Base-by-base conservation (phyloP, 2,797 vertebrate species). In the Eurystomus glaucurus region DNA sequence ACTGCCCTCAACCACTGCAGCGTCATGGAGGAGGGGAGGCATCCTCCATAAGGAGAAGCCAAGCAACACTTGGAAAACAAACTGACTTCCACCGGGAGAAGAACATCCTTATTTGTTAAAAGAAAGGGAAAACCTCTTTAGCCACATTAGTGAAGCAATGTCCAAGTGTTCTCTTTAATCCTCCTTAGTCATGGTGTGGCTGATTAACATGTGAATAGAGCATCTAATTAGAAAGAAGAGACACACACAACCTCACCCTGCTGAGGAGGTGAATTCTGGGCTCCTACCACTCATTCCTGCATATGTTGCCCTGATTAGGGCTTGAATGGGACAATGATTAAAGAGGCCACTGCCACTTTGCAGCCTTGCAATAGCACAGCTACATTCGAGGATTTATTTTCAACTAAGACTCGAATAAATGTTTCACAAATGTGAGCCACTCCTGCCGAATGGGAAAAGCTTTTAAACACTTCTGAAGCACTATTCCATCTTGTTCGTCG, bases 261-360 rank as follows among this genome's bases (percentile, higher is more conserved):
- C 85, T 86, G 89, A 95, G 94, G 85, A 86, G 74, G 95, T 94
- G 85, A 88, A 90, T 96, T 94, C 85, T 95, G 64, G 81, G 87
- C 90, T 86, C 90, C 91, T 88, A 90, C 95, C 85, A 74, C 94
- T 97, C 69, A 14, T 61, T 95, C 71, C 90, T 93, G 90, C 95
- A 91, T 95, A 88, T 69, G 90, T 93, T 97, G 92, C 26, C 48
- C 96, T 98, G 98, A 98, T 98, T 98, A 97, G 86, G 58, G 61
- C 68, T 95, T 97, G 95, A 98, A 98, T 97, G 86, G 94, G 95
- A 95, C 95, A 76, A 78, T 98, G 98, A 98, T 98, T 98, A 95
- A 97, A 97, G 97, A 95, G 96, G 92, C 93, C 97, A 92, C 72
- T 62, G 91, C 81, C 96, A 94, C 96, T 93, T 88, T 90, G 79